A percentile compares a stretch with the other conserved stretches of the same genome.
These are phyloP conservation scores for Nyctereutes procyonoides DNA, from an alignment of 2,113 vertebrate species.

Conservation along the genomic window DNA sequence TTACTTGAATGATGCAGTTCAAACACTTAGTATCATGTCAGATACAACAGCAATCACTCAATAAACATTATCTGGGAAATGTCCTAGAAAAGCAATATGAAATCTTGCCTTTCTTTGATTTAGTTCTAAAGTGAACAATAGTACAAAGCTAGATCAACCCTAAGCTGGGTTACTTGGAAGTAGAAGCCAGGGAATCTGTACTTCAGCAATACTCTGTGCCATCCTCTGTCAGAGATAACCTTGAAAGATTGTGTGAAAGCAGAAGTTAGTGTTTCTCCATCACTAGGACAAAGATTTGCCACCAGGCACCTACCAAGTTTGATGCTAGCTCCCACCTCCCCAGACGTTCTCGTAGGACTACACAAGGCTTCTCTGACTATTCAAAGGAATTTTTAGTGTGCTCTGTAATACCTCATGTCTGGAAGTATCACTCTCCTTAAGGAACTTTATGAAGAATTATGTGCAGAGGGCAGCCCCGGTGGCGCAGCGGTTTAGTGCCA, in stretches of 20 bases:
- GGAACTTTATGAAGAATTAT: neutral
- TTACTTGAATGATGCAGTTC: neutral
- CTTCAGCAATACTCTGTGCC: fast-evolving
- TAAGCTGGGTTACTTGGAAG: neutral
- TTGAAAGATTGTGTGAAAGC: fast-evolving
- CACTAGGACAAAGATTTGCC: neutral
- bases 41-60: neutral
- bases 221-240: neutral
- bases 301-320: fast-evolving
- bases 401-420: neutral
- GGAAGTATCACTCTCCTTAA: neutral
- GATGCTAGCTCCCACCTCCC: fast-evolving
- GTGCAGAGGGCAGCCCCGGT: too few relatives aligned
- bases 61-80: neutral
- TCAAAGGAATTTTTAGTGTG: neutral
- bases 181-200: neutral
- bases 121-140: neutral
- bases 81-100: neutral
- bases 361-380: fast-evolving
- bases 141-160: neutral
- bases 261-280: too few relatives aligned
- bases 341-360: neutral
- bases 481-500: too few relatives aligned
- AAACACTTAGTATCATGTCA: neutral
- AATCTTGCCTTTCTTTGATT: neutral